Evolutionary conservation across 2,113 vertebrate genomes (phyloP), one percentile per base, ranked within the genome.

Genomic region (Argyrosomus japonicus): DNA sequence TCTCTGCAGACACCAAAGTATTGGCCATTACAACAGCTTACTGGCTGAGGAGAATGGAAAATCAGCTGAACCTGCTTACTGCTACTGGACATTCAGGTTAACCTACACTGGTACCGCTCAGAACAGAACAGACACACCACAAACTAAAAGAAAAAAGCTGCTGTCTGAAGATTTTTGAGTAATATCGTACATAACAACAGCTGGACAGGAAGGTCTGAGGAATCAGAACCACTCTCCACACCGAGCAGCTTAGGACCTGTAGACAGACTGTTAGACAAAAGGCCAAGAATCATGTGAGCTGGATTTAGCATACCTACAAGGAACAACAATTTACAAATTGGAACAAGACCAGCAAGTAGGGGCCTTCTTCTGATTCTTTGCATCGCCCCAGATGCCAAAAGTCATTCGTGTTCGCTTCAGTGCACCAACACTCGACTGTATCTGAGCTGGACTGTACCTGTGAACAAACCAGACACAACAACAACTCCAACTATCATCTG

Each of bases 231-330:
- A 25, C 25, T 10, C 76, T 80, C 54, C 63, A 71, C 27, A 79
- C 65, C 63, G 63, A 90, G 67, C 70, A 60, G 71, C 54, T 89
- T 84, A 84, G 54, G 51, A 74, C 47, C 88, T 79, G 88, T 15
- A 25, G 69, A 79, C 75, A 69, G 75, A 61, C 81, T 79, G 81
- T 65, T 36, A 60, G 77, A 86, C 74, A 84, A 63, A 77, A 78
- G 68, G 60, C 82, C 23, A 68, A 67, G 61, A 85, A 80, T 91
- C 85, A 93, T 88, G 89, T 90, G 91, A 92, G 80, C 77, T 83
- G 87, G 88, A 92, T 89, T 89, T 89, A 74, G 81, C 85, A 90
- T 84, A 84, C 77, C 88, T 69, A 80, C 75, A 71, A 69, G 29
- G 65, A 77, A 82, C 62, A 81, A 77, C 73, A 71, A 58, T 68